Base-by-base conservation (phyloP, 2,888 invertebrate genomes). In the Gymnocheta viridis region DNA sequence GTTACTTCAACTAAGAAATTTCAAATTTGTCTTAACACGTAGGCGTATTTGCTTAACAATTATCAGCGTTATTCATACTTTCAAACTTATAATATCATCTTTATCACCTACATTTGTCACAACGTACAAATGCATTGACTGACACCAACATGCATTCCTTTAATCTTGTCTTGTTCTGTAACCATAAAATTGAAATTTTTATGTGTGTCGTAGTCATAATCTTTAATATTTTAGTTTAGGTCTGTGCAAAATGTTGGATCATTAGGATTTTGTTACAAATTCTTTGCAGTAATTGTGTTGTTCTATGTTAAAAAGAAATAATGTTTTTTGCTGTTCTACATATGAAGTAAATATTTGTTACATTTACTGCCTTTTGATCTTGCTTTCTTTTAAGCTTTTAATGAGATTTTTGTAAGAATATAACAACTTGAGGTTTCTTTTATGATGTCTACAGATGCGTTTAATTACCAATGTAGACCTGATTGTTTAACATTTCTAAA, bases 261-360 rank as follows among this genome's bases (percentile, higher is more conserved):
- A 24, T 12, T 49, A 12, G 49, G 14, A 49, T 51, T 51, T 54
- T 54, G 6, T 27, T 27, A 24, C 24, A 54, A 54, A 19, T 49
- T 22, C 22, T 49, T 10, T 5, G 49, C 1, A 0, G 12, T 22
- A 17, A 10, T 22, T 22, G 17, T 49, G 19, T 49, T n/a, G n/a
- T n/a, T n/a, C n/a, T 22, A 12, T 22, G 14, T 47, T 2, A 19
- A 49, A 10, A 22, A 19, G 22, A 10, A 22, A n/a, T 14, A 27
- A n/a, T 41, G 51, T 22, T 6, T 56, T 74, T 74, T 27, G 19
- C 54, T 38, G 54, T 27, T 74, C 51, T 19, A 41, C 41, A 69
- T 74, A 51, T 41, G 14, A 62, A 38, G n/a, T 35, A 22, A 35
- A 49, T 6, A 41, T 49, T 49, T 60, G 24, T 60, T 69, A n/a